Base-by-base conservation (phyloP, 2,797 vertebrate genomes). In the Botia almorhae region DNA sequence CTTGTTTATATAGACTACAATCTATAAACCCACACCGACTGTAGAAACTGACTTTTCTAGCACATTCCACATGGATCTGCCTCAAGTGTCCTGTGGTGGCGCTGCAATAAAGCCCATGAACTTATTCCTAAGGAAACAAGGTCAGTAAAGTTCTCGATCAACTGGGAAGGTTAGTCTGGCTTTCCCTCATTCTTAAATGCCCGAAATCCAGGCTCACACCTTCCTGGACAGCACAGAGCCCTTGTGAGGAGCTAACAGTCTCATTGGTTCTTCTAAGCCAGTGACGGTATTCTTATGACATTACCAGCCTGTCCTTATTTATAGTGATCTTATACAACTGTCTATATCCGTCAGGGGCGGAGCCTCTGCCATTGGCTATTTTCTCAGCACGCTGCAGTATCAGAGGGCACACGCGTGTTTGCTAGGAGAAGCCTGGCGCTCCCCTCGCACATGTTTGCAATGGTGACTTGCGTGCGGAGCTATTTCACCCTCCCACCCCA, bases 321-420 rank as follows among this genome's bases (percentile, higher is more conserved):
- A 85, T 80, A 89, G 69, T 46, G 36, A 78, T 80, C 86, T 92
- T 89, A 90, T 81, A 90, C 89, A 93, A 92, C 83, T 23, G 63
- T 71, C 70, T 87, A 77, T 76, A 86, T 82, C 39, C 8, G 75
- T 76, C 26, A 43, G 65, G 56, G 23, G 17, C 5, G 33, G 43
- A 63, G 69, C 67, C 13, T 2, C 53, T 67, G 53, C 36, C 19
- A 74, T 88, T 87, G 82, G 82, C 80, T 78, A 73, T 86, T 84
- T 84, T 77, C 73, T 81, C 70, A 17, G 85, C 80, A 63, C 23
- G 33, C 63, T 56, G 63, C 60, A 50, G 39, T 72, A 83, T 87
- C 86, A 89, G 76, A 70, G 81, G 80, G 61, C 72, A 78, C 60
- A 71, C 85, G 83, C 83, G 84, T 86, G 82, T 69, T 64, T 51